Percentiles rank a stretch among this genome's conserved stretches.
These are phyloP conservation scores for Mythimna lalbum DNA, from an alignment of 2,888 invertebrate species.

Conservation along the genomic window DNA sequence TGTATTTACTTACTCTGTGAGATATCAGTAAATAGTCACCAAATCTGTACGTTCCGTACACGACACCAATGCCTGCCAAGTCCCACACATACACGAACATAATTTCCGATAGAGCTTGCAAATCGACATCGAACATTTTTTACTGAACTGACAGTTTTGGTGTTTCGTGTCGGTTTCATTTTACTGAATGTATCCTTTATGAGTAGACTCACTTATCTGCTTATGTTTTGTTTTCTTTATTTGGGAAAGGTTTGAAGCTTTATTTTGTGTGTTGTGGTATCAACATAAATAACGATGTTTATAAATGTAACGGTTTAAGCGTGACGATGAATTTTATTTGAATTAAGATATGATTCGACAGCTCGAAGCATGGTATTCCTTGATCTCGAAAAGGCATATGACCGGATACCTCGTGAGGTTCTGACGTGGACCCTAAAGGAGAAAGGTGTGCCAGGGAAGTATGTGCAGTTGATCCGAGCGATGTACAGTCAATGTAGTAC, in stretches of 20 bases:
- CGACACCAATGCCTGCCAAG: slow-evolving; percentile 65
- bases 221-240: slow-evolving; percentile 1
- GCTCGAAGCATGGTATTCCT: too few relatives aligned
- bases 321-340: background rate
- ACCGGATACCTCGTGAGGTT: too few relatives aligned
- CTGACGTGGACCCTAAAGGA: too few relatives aligned
- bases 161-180: slow-evolving; percentile 68
- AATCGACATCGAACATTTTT: slow-evolving; percentile 74
- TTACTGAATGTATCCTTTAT: slow-evolving; percentile 58
- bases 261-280: background rate
- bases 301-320: background rate
- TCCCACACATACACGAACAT: slow-evolving; percentile 71
- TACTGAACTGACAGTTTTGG: slow-evolving; percentile 71
- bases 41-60: slow-evolving; percentile 42
- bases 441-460: too few relatives aligned
- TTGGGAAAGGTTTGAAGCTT: background rate
- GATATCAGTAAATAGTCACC: slow-evolving; percentile 25
- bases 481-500: too few relatives aligned
- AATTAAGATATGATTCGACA: too few relatives aligned
- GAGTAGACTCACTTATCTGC: slow-evolving; percentile 24
- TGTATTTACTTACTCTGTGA: slow-evolving; percentile 33
- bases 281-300: background rate
- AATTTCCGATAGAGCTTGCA: slow-evolving; percentile 78
- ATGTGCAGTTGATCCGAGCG: too few relatives aligned
- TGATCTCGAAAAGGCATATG: too few relatives aligned